Evolutionary conservation across 2,113 vertebrate species (phyloP).

Genomic region (Oryzias melastigma): DNA sequence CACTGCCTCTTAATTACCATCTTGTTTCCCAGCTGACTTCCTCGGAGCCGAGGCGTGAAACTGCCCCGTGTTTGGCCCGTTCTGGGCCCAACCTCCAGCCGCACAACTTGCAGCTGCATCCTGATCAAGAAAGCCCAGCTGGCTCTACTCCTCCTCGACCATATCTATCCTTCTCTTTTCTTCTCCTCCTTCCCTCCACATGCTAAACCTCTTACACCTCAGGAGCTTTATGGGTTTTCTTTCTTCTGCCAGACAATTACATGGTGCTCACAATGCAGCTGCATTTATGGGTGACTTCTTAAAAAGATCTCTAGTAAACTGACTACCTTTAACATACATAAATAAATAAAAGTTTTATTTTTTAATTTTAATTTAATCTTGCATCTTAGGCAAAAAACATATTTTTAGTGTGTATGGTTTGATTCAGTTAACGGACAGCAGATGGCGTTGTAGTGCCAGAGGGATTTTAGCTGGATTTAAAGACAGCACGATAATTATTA

Average conservation of each 20-base stretch:
- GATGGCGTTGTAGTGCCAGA: slow-evolving; percentile 61
- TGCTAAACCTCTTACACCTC: slow-evolving; percentile 39
- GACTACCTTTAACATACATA: too few relatives aligned
- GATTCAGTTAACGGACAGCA: slow-evolving; percentile 42
- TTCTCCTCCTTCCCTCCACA: slow-evolving; percentile 20
- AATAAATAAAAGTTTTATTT: too few relatives aligned
- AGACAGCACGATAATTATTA: not conserved
- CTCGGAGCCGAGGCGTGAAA: slow-evolving; percentile 56
- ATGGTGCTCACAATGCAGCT: slow-evolving; percentile 26
- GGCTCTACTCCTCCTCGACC: slow-evolving; percentile 26
- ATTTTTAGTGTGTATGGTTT: too few relatives aligned
- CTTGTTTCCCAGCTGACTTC: slow-evolving; percentile 48
- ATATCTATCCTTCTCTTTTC: slow-evolving; percentile 2
- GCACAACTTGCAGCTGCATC: slow-evolving; percentile 43
- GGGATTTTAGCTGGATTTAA: slow-evolving; percentile 12
- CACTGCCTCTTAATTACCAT: slow-evolving; percentile 32
- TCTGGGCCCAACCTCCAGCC: slow-evolving; percentile 8
- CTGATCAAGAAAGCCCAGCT: slow-evolving; percentile 40
- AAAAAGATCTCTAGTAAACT: not conserved
- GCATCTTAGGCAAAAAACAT: too few relatives aligned
- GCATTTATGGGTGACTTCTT: slow-evolving; percentile 10
- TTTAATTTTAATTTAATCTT: too few relatives aligned
- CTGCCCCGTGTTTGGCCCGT: slow-evolving; percentile 36
- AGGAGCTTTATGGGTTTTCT: slow-evolving; percentile 23
- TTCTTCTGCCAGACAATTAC: slow-evolving; percentile 4